Percentiles rank a stretch among this genome's conserved stretches.
Evolutionary conservation across 2,113 vertebrate species (phyloP).

Genomic region (Chaenogobius annularis): DNA sequence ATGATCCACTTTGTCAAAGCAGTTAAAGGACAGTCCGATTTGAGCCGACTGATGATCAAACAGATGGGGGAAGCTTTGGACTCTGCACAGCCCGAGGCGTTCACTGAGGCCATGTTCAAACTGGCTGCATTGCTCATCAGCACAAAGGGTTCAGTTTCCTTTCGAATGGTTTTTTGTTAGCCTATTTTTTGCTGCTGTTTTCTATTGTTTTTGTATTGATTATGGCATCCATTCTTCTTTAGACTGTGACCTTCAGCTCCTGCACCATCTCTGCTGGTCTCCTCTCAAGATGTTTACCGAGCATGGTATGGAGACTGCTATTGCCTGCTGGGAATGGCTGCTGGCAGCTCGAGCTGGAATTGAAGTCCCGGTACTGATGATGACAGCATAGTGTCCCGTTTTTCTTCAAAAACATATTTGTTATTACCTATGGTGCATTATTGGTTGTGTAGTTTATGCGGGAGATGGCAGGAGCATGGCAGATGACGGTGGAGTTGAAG

Average conservation of each 20-base stretch:
- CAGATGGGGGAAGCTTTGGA: conserved; percentile 87
- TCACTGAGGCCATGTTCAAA: conserved; percentile 97
- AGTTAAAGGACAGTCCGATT: conserved; percentile 86
- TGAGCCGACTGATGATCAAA: conserved; percentile 89
- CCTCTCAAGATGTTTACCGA: conserved; percentile 96
- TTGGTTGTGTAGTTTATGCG: conserved; percentile 87
- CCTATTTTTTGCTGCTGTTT: not conserved
- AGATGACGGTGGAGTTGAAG: conserved; percentile 97
- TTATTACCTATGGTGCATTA: not conserved
- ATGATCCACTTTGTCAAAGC: conserved; percentile 93
- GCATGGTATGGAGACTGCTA: conserved; percentile 93
- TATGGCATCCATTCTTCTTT: not conserved
- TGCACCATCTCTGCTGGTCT: conserved; percentile 96
- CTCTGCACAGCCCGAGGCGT: conserved; percentile 78
- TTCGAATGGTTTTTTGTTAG: not conserved
- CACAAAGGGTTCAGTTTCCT: conserved; percentile 81
- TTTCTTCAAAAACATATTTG: not conserved
- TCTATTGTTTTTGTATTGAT: not conserved
- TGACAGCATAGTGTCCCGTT: not conserved
- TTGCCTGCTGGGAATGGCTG: conserved; percentile 99
- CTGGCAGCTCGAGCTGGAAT: conserved; percentile 90
- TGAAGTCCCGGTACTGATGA: conserved; percentile 88
- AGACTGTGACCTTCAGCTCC: conserved; percentile 94
- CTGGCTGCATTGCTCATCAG: conserved; percentile 94
- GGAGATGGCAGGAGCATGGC: conserved; percentile 98